Evolutionary conservation across 2,113 vertebrate species (phyloP), one percentile per base, ranked within the genome.

Genomic region (zebrafish (Danio rerio)): DNA sequence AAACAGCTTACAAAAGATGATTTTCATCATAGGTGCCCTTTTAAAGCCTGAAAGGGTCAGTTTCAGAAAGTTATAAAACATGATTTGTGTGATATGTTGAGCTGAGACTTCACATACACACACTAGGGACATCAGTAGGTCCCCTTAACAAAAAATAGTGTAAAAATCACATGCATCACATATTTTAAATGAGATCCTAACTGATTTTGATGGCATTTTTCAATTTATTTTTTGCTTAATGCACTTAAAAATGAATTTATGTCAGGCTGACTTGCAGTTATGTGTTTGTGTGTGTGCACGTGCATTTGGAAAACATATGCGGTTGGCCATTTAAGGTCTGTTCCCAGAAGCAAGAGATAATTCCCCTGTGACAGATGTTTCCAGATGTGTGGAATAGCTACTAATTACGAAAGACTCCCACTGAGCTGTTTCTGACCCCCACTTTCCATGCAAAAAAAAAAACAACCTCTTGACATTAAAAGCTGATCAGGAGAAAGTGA

Each of bases 361-460:
- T 84, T 82, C 78, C 83, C 68, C 9, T 49, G 81, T 50, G 80
- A 80, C 74, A 49, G 83, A 85, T 74, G 78, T 85, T 84, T 85
- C 87, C 85, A 88, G 83, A 85, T 88, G 85, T 86, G 83, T 83
- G 81, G 80, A 86, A 81, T 69, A 73, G 53, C 70, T 72, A 83
- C 85, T 86, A 86, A 88, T 86, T 88, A 80, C 78, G 73, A 84
- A 84, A 80, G 75, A 77, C 85, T 88, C 87, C 85, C 80, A 82
- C 80, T 63, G 84, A 88, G 87, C 82, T 63, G 18, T 59, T 69
- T 78, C 50, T 71, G n/a, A 49, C 56, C 20, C 56, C 45, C 56
- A 42, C 71, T 63, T 74, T 65, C 21, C 49, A 65, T 43, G 21
- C 61, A 72, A 50, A 31, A 9, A 52, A 52, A 52, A 1, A 52